Conservation (phyloP, 2,113 vertebrate genomes). For the Dicentrarchus labrax region DNA sequence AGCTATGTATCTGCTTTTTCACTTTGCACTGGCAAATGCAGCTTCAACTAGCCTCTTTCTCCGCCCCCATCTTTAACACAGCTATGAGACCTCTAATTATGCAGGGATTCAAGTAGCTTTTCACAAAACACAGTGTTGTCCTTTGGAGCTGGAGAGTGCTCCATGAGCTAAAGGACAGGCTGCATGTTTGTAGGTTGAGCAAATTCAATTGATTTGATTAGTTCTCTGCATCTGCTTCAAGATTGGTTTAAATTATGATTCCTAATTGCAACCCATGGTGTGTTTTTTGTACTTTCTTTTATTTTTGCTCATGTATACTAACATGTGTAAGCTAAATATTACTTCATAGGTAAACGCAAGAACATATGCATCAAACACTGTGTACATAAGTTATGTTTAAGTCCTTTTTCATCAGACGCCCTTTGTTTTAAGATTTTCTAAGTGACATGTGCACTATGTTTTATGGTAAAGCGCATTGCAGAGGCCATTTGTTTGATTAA, state of each 20-base stretch:
- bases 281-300: background rate
- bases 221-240: constrained; percentile 88
- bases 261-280: constrained; percentile 3
- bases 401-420: no score
- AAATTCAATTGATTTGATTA: constrained; percentile 93
- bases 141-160: constrained; percentile 91
- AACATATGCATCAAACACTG: background rate
- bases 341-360: background rate
- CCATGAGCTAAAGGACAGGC: constrained; percentile 91
- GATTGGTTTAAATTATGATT: constrained; percentile 14
- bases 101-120: constrained; percentile 93
- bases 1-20: constrained; percentile 92
- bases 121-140: constrained; percentile 92
- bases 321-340: background rate
- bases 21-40: constrained; percentile 92
- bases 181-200: constrained; percentile 90
- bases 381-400: no score
- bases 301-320: background rate
- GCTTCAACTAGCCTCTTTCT: constrained; percentile 72
- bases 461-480: background rate
- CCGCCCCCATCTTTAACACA: constrained; percentile 89
- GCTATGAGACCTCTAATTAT: constrained; percentile 95
- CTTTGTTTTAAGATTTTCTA: background rate
- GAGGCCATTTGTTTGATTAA: background rate
- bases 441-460: background rate